Evolutionary conservation across 2,113 vertebrate species (phyloP), one percentile per base, ranked within the genome.

Genomic region (Microcebus griseorufus): DNA sequence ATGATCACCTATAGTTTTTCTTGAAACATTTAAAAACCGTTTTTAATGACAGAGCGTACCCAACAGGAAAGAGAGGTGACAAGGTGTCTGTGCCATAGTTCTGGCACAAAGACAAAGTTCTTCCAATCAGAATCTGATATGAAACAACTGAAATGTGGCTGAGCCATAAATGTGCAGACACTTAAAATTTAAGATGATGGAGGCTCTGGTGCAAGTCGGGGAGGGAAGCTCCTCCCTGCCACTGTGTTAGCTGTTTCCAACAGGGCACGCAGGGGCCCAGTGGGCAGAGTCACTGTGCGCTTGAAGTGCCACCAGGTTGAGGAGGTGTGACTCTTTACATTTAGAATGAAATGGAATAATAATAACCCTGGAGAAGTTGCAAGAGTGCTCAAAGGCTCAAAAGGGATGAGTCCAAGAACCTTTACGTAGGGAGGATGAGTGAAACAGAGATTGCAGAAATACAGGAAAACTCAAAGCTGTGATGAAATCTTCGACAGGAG

Each of bases 201-300:
- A 55, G 9, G 22, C 18, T 25, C 32, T 27, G 9, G 9, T 22
- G 67, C 53, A 73, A 34, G 39, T 83, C 37, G 32, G 13, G 32
- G 58, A 8, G 5, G 17, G 29, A 51, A 37, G 10, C 32, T 65
- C 23, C 4, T 27, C 25, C 25, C 27, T 25, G 62, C 17, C 10
- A 62, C 0, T 4, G 76, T 2, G 2, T 1, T 12, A 65, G 80
- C 16, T 11, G 8, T 29, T 89, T 92, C 69, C 87, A 92, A 64
- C 32, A 64, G 12, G 75, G 79, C 0, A 0, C 29, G 0, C 23
- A 11, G 34, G 42, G 5, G 1, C 8, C 34, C 2, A 37, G 32
- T 20, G 8, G 55, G 7, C 16, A 32, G 2, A 1, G 22, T 3
- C 75, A 3, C 8, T 73, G 18, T 2, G 16, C 37, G 29, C 2